Evolutionary conservation across 2,888 invertebrate species (phyloP).

Genomic region (Tachina lurida): DNA sequence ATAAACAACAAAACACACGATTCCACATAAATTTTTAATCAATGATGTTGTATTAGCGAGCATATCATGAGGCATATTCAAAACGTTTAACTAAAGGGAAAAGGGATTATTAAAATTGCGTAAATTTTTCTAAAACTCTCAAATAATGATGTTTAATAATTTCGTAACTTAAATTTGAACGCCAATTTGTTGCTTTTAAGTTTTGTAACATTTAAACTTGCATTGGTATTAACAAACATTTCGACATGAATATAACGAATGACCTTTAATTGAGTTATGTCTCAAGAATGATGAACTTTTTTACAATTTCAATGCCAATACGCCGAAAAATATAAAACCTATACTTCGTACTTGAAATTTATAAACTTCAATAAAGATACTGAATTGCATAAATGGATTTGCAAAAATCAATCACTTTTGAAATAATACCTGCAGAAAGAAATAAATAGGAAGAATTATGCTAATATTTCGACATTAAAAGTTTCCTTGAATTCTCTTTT

Average conservation of each 20-base stretch:
- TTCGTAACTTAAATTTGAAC: constrained; percentile 5
- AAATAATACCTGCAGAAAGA: too few relatives aligned
- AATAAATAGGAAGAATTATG: too few relatives aligned
- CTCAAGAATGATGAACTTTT: constrained; percentile 28
- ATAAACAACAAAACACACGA: constrained; percentile 16
- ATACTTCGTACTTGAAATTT: constrained; percentile 3
- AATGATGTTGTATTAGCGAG: background rate
- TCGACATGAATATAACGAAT: constrained; percentile 39
- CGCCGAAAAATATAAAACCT: background rate
- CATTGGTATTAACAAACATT: constrained; percentile 29
- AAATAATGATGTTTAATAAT: constrained; percentile 16
- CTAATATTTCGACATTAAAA: too few relatives aligned
- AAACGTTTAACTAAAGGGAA: background rate
- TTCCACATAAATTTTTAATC: constrained; percentile 1
- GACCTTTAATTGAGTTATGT: constrained; percentile 57
- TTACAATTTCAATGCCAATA: constrained; percentile 61
- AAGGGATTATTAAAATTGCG: background rate
- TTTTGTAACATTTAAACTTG: constrained; percentile 25
- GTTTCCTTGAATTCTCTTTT: too few relatives aligned
- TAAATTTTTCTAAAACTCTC: background rate
- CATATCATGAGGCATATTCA: constrained; percentile 8
- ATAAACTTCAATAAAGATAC: background rate
- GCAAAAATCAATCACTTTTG: too few relatives aligned
- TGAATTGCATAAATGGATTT: too few relatives aligned
- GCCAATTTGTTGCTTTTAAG: constrained; percentile 44